These are phyloP conservation scores for Thereva nobilitata DNA, from an alignment of 2,888 invertebrate species.

Conservation along the genomic window DNA sequence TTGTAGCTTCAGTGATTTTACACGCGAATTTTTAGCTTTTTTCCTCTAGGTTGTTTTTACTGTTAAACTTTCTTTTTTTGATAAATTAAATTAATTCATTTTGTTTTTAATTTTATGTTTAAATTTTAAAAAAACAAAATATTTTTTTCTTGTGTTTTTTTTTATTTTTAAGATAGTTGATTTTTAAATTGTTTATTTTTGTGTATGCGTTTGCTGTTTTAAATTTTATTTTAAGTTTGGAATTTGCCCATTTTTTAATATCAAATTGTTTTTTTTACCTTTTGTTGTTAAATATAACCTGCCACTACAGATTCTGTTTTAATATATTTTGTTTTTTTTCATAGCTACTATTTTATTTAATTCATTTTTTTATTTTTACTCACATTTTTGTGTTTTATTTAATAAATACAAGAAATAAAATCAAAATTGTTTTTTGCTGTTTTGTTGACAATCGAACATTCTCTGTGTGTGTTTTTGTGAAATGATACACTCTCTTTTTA, in stretches of 20 bases:
- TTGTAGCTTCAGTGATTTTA: conserved; percentile 34
- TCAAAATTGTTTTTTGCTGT: background rate
- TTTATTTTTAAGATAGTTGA: background rate
- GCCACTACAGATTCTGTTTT: no score
- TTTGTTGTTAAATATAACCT: no score
- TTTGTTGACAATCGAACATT: background rate
- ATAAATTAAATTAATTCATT: conserved; percentile 9
- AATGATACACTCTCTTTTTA: background rate
- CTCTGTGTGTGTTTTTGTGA: background rate
- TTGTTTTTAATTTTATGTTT: background rate
- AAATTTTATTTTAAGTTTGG: no score
- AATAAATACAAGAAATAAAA: conserved; percentile 1
- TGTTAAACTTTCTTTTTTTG: background rate
- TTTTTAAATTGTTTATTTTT: no score
- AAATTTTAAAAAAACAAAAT: conserved; percentile 7
- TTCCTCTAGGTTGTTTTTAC: no score
- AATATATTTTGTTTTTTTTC: no score
- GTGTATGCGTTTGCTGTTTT: no score
- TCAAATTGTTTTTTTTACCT: no score
- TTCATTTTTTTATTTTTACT: no score
- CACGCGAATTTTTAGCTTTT: conserved; percentile 29
- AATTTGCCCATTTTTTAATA: no score
- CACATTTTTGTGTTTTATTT: background rate
- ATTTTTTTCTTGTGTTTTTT: conserved; percentile 2
- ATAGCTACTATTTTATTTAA: no score